Evolutionary conservation across 2,797 vertebrate species (phyloP), one percentile per base, ranked within the genome.

Genomic region (Tapera naevia): DNA sequence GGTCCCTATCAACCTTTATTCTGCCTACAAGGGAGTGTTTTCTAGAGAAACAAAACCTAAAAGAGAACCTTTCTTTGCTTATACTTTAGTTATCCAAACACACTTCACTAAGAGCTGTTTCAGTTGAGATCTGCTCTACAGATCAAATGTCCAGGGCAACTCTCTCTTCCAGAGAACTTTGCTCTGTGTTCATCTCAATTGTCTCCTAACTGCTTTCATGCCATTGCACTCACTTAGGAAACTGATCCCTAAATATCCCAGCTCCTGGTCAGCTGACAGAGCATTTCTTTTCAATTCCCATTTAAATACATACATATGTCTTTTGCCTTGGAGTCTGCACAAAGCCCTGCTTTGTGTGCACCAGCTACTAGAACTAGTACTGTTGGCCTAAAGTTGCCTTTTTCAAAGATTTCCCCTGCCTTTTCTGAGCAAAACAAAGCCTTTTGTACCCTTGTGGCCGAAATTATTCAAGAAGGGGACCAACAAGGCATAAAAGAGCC

Each of bases 361-460:
- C 53, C 3, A 27, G 43, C 17, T 41, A 62, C 89, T 91, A 80
- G 93, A 90, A 67, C 74, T n/a, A 85, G 83, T 73, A 80, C 37
- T 50, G 21, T 16, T 93, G 78, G 57, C 83, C 73, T 81, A 82
- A 91, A 84, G 22, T 88, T 69, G 53, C 53, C 15, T 61, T 85
- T 89, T 94, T 90, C 56, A 89, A 65, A 76, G 50, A 43, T 43
- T 80, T 90, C 11, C 35, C 33, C 8, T 9, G 22, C n/a, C 37
- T 76, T 13, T 93, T 95, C 65, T 37, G 22, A 85, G 60, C 21
- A 64, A 91, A 92, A 83, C 69, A 86, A 93, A 91, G 67, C 41
- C 54, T 74, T 93, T 91, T 95, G 57, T 93, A 60, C 81, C 54
- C 58, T 57, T 58, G 32, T 69, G 56, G 43, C 74, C 48, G 84